Percentiles rank a stretch among this genome's conserved stretches.
Evolutionary conservation across 30 jellyfish, hydroid and myxozoan species (phyloP).

Genomic region (Turritopsis rubra): DNA sequence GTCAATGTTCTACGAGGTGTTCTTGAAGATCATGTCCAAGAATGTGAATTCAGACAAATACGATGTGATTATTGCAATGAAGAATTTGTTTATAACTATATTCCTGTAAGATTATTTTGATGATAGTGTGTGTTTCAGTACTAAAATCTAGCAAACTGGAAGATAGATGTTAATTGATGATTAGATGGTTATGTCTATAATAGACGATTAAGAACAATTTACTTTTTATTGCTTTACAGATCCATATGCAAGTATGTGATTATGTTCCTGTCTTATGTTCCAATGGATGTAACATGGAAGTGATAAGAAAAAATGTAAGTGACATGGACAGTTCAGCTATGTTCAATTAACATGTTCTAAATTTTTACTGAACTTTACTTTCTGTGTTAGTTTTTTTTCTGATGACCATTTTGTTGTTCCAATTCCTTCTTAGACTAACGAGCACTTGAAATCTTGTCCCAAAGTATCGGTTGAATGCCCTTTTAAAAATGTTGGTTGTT

Average conservation of each 20-base stretch:
- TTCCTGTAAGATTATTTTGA: background rate
- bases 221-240: background rate
- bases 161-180: too few species aligned
- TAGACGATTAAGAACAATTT: too few species aligned
- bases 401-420: background rate
- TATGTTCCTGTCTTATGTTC: background rate
- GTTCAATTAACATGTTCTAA: too few species aligned
- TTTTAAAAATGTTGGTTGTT: background rate
- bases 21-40: background rate
- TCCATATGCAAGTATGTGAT: background rate
- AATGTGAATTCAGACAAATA: background rate
- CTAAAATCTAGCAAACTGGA: too few species aligned
- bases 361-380: too few species aligned
- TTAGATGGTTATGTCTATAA: too few species aligned
- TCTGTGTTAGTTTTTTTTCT: too few species aligned
- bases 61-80: background rate
- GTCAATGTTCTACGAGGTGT: background rate
- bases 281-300: background rate
- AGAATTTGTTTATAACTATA: background rate
- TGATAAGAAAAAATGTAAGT: background rate
- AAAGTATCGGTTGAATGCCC: background rate
- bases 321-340: too few species aligned
- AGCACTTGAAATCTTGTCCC: background rate
- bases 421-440: background rate
- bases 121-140: too few species aligned